Evolutionary conservation across 2,113 vertebrate species (phyloP).

Genomic region (Otus sunia): DNA sequence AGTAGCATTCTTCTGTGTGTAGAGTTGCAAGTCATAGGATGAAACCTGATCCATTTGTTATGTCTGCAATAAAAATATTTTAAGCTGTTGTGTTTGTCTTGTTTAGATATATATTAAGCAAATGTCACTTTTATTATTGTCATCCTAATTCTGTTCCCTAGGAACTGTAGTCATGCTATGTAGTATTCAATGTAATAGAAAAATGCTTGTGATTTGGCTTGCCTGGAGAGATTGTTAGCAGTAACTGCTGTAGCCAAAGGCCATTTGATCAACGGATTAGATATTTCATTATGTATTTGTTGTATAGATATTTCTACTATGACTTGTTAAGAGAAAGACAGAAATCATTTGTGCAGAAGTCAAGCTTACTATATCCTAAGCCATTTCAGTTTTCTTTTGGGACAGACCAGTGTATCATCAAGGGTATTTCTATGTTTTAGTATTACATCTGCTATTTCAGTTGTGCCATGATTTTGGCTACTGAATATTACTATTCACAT

Average conservation of each 20-base stretch:
- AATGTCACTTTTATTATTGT: background rate
- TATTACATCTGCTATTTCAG: background rate
- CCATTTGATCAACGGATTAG: background rate
- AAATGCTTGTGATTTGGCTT: background rate
- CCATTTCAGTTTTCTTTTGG: background rate
- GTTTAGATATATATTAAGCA: background rate
- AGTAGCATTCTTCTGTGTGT: background rate
- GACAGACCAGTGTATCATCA: background rate
- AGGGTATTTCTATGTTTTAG: background rate
- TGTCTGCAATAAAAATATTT: conserved; percentile 17
- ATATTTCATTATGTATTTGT: background rate
- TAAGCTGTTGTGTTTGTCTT: background rate
- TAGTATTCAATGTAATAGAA: background rate
- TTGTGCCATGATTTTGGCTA: background rate
- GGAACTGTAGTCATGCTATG: background rate
- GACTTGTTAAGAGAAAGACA: background rate
- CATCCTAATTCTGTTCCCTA: background rate
- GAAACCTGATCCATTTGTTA: background rate
- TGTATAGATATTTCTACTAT: background rate
- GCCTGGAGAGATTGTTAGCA: background rate
- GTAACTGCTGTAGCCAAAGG: background rate
- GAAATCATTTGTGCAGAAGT: background rate
- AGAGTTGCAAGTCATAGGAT: background rate
- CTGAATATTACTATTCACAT: background rate
- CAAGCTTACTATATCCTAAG: background rate